A percentile compares a stretch with the other conserved stretches of the same genome.
Evolutionary conservation across 2,113 vertebrate genomes (phyloP).

Genomic region (Nothocercus nigrocapillus): DNA sequence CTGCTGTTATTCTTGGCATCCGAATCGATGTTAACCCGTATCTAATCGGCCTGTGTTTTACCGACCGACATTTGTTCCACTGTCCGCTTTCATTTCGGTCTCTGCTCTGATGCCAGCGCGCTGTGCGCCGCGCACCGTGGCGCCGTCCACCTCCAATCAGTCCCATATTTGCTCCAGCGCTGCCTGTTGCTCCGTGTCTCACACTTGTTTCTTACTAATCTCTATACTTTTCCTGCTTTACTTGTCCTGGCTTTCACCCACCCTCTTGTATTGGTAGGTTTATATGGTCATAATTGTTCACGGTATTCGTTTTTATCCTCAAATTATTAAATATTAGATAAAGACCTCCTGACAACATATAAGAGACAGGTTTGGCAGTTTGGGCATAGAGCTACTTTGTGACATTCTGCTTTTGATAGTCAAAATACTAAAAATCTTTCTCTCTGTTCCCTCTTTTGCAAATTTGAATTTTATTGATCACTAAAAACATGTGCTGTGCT

Average conservation of each 20-base stretch:
- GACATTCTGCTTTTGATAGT: background rate
- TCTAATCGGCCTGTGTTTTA: constrained; percentile 45
- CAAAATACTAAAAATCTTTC: background rate
- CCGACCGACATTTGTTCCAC: background rate
- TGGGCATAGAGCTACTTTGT: background rate
- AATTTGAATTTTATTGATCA: background rate
- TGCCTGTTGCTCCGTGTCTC: background rate
- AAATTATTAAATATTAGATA: background rate
- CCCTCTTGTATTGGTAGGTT: background rate
- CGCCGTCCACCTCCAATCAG: background rate
- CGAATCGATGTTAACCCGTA: background rate
- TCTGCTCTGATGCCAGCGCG: constrained; percentile 30
- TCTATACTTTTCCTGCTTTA: background rate
- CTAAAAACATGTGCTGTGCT: background rate
- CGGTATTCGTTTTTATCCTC: background rate
- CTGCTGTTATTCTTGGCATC: constrained; percentile 53
- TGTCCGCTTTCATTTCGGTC: constrained; percentile 57
- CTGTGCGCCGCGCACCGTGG: background rate
- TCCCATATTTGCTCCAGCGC: background rate
- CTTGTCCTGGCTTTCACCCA: rapidly evolving
- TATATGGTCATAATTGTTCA: background rate
- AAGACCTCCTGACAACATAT: background rate
- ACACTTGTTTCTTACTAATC: background rate
- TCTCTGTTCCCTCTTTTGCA: background rate
- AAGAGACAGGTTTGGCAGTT: background rate